Evolutionary conservation across 2,113 vertebrate genomes (phyloP).

Genomic region (Saimiri boliviensis): DNA sequence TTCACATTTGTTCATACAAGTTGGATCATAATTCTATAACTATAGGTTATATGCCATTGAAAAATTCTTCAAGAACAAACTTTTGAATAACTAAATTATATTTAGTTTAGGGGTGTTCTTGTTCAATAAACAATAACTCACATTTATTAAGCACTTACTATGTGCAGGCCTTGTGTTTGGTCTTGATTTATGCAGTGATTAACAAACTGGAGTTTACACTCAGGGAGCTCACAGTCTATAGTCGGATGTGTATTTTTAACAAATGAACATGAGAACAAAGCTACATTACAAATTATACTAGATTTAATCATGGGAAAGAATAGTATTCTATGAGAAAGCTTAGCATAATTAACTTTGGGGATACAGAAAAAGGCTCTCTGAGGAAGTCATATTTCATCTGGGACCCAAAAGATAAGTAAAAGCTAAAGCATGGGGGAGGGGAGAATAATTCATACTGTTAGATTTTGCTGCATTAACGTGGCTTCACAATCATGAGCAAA

Average conservation of each 20-base stretch:
- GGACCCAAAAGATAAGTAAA: background rate
- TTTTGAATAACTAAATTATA: background rate
- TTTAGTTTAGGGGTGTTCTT: background rate
- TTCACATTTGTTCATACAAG: background rate
- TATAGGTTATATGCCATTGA: background rate
- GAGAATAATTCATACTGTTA: background rate
- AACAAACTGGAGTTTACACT: background rate
- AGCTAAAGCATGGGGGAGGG: background rate
- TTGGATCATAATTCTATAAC: background rate
- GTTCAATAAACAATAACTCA: background rate
- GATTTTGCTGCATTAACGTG: background rate
- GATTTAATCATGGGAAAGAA: background rate
- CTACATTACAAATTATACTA: background rate
- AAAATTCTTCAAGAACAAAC: background rate
- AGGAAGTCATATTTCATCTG: background rate
- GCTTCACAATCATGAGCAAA: background rate
- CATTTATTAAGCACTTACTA: background rate
- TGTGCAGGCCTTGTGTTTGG: background rate
- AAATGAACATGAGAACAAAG: slow-evolving; percentile 19
- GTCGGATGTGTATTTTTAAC: background rate
- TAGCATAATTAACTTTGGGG: background rate
- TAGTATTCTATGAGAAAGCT: background rate
- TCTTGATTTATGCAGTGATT: background rate
- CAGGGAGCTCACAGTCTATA: background rate
- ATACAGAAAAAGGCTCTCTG: background rate